Percentiles rank a stretch among this genome's conserved stretches.
phyloP scores from a whole-genome alignment of 2,888 invertebrate species.

The Synergus gifuensis region DNA sequence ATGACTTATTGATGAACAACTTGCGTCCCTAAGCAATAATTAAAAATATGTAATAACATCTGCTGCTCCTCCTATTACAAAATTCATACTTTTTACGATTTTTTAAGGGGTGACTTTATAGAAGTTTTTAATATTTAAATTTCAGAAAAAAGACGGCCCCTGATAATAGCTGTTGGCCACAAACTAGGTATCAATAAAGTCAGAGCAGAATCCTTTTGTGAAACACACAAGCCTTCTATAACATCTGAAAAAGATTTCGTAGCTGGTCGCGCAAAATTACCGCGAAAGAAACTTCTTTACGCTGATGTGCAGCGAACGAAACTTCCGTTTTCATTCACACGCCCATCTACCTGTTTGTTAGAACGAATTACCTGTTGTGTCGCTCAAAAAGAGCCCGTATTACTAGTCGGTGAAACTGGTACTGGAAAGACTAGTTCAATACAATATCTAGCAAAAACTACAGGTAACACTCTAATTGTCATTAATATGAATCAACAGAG shows the following conservation, averaged over 20 bases:
- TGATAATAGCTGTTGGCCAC: constrained; percentile 87
- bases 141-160: constrained; percentile 81
- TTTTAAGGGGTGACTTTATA: no score
- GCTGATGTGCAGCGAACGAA: constrained; percentile 67
- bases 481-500: constrained; percentile 99
- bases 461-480: constrained; percentile 92
- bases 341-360: constrained; percentile 88
- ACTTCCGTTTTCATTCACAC: constrained; percentile 88
- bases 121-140: constrained; percentile 40
- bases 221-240: constrained; percentile 88
- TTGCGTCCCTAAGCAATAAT: not conserved
- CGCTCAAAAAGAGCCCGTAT: constrained; percentile 90
- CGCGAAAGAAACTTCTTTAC: constrained; percentile 65
- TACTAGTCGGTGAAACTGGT: constrained; percentile 98
- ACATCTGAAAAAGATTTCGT: constrained; percentile 80
- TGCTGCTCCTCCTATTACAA: no score
- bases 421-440: constrained; percentile 98
- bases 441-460: constrained; percentile 92
- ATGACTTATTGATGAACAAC: not conserved
- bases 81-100: no score
- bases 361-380: constrained; percentile 94
- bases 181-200: constrained; percentile 90
- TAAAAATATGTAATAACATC: no score
- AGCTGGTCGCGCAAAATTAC: constrained; percentile 83
- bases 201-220: constrained; percentile 89